These are phyloP conservation scores for Spodoptera picta DNA, from an alignment of 2,888 invertebrate genomes.

Conservation along the genomic window DNA sequence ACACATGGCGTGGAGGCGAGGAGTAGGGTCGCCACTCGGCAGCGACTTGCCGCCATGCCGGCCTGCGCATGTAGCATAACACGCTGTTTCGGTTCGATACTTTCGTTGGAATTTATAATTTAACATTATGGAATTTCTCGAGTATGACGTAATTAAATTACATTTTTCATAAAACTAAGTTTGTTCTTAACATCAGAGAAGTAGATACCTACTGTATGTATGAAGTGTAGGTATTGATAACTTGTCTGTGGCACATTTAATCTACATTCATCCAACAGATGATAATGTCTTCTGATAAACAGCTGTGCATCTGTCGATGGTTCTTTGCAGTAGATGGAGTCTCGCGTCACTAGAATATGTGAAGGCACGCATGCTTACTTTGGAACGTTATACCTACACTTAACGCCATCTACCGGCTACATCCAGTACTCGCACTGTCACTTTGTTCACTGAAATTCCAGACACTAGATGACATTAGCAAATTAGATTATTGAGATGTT, in stretches of 20 bases:
- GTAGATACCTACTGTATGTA: too few relatives aligned
- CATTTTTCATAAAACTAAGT: conserved; percentile 31
- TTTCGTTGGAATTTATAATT: conserved; percentile 68
- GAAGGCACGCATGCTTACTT: conserved; percentile 11
- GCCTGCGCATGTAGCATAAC: conserved; percentile 77
- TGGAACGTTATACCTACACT: conserved; percentile 12
- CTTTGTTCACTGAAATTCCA: conserved; percentile 18
- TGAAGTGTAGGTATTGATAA: too few relatives aligned
- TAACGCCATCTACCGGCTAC: conserved; percentile 47
- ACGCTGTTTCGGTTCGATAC: conserved; percentile 81
- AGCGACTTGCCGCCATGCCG: conserved; percentile 62
- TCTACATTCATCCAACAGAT: conserved; percentile 7
- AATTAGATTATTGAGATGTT: conserved; percentile 36
- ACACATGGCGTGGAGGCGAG: conserved; percentile 77
- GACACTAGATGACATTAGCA: conserved; percentile 47
- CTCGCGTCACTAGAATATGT: conserved; percentile 33
- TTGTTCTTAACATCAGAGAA: too few relatives aligned
- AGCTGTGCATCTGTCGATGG: conserved; percentile 42
- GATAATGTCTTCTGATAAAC: conserved; percentile 26
- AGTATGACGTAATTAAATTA: conserved; percentile 53
- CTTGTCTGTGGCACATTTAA: neutral
- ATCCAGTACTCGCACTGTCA: conserved; percentile 4
- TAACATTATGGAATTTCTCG: conserved; percentile 59
- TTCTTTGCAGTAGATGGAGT: conserved; percentile 16
- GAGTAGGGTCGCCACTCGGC: conserved; percentile 78